Evolutionary conservation across 2,113 vertebrate species (phyloP).

Genomic region (Parus major): DNA sequence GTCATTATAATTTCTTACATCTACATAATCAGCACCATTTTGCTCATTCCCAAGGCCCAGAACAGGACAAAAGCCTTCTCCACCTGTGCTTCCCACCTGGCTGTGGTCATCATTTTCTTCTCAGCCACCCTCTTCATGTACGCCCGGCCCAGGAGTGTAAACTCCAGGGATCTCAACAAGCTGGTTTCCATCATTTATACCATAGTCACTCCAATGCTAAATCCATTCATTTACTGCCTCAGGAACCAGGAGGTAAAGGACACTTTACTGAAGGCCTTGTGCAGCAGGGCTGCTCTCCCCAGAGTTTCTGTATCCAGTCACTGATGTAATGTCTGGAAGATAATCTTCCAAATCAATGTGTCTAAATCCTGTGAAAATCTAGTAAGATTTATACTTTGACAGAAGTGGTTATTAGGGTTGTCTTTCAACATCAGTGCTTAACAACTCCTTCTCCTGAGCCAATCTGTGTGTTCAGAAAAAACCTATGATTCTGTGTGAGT

Average conservation of each 20-base stretch:
- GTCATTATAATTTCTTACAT: constrained; percentile 5
- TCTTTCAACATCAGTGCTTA: not conserved
- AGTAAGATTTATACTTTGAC: not conserved
- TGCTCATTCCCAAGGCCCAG: not conserved
- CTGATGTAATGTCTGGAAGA: not conserved
- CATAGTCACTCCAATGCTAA: constrained; percentile 28
- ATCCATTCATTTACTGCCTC: constrained; percentile 55
- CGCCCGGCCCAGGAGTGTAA: not conserved
- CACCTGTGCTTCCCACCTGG: constrained; percentile 48
- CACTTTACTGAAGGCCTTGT: not conserved
- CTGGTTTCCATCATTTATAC: constrained; percentile 17
- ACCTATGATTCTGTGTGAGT: not conserved
- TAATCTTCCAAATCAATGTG: not conserved
- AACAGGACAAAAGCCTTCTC: constrained; percentile 50
- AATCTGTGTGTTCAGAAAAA: not conserved
- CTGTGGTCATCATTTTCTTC: constrained; percentile 38
- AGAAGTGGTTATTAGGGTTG: not conserved
- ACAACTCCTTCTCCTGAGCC: not conserved
- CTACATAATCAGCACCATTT: not conserved
- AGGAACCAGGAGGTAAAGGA: constrained; percentile 43
- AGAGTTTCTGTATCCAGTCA: not conserved
- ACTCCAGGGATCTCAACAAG: constrained; percentile 17
- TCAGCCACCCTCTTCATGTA: constrained; percentile 35
- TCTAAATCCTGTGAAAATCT: not conserved
- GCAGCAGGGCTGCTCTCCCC: not conserved